These are phyloP conservation scores for Jaculus jaculus DNA, from an alignment of 2,113 vertebrate genomes.

Conservation along the genomic window DNA sequence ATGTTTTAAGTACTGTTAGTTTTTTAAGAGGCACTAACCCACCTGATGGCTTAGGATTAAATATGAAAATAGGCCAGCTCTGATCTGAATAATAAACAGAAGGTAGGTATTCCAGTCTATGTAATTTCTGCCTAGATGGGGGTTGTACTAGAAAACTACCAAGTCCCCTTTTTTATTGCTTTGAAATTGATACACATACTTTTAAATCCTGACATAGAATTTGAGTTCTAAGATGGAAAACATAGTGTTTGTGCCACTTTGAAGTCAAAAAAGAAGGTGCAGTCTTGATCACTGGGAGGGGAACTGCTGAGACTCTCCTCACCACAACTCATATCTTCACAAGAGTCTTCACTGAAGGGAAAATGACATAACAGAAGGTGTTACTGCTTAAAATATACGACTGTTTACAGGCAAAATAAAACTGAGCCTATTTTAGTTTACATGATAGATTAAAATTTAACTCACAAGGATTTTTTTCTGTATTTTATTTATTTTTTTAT, in stretches of 20 bases:
- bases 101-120: slow-evolving; percentile 70
- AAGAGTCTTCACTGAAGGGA: slow-evolving; percentile 92
- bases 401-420: not conserved
- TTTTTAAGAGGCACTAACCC: slow-evolving; percentile 78
- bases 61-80: slow-evolving; percentile 80
- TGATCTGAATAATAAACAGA: slow-evolving; percentile 77
- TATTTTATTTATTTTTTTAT: too few relatives aligned
- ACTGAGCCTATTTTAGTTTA: not conserved
- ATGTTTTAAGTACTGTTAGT: slow-evolving; percentile 63
- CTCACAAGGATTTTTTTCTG: not conserved
- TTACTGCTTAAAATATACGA: not conserved
- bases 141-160: slow-evolving; percentile 66
- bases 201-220: slow-evolving; percentile 64
- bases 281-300: slow-evolving; percentile 89
- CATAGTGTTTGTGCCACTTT: slow-evolving; percentile 82
- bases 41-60: slow-evolving; percentile 81
- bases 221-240: slow-evolving; percentile 71
- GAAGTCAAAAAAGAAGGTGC: slow-evolving; percentile 91
- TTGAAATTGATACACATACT: slow-evolving; percentile 63
- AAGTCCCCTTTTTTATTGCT: slow-evolving; percentile 84
- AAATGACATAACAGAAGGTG: not conserved
- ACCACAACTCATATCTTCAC: slow-evolving; percentile 94
- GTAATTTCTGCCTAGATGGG: slow-evolving; percentile 70
- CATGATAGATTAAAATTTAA: not conserved
- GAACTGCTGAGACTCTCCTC: slow-evolving; percentile 95